A percentile compares a stretch with the other conserved stretches of the same genome.
phyloP scores from a whole-genome alignment of 2,888 invertebrate genomes.

The Venusia cambrica region DNA sequence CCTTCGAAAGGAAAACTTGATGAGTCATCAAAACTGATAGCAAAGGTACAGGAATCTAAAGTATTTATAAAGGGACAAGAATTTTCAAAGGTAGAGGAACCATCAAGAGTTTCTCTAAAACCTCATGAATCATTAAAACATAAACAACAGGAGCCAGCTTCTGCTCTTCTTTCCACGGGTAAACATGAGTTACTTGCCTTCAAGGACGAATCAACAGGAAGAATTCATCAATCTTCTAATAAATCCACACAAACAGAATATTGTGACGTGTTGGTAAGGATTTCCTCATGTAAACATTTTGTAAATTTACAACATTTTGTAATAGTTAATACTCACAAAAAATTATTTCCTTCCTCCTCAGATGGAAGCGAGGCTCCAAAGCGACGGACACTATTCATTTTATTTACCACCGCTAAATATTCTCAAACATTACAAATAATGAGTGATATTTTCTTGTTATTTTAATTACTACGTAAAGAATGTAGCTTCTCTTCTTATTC shows the following conservation, averaged over 20 bases:
- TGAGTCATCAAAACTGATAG: too few relatives aligned
- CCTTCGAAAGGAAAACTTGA: too few relatives aligned
- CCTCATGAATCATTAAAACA: too few relatives aligned
- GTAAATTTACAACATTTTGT: neutral
- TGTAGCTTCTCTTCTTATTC: too few relatives aligned
- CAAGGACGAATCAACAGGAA: constrained; percentile 13
- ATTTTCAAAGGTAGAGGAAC: neutral
- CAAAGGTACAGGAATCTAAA: neutral
- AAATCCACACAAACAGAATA: constrained; percentile 54
- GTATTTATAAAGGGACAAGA: constrained; percentile 1
- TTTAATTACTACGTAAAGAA: neutral
- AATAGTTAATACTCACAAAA: too few relatives aligned
- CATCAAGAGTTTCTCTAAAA: constrained; percentile 5
- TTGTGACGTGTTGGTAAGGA: constrained; percentile 52
- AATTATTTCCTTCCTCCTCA: constrained; percentile 38
- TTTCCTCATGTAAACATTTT: neutral
- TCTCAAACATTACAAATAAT: constrained; percentile 41
- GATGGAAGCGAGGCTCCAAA: constrained; percentile 53
- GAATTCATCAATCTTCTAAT: constrained; percentile 24
- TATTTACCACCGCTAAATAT: constrained; percentile 53
- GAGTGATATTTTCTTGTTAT: constrained; percentile 9
- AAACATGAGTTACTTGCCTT: constrained; percentile 6
- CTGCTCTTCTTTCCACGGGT: too few relatives aligned
- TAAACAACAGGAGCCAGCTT: too few relatives aligned
- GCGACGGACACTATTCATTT: constrained; percentile 55